These are phyloP conservation scores for Menidia menidia DNA, from an alignment of 2,797 vertebrate genomes.

Conservation along the genomic window DNA sequence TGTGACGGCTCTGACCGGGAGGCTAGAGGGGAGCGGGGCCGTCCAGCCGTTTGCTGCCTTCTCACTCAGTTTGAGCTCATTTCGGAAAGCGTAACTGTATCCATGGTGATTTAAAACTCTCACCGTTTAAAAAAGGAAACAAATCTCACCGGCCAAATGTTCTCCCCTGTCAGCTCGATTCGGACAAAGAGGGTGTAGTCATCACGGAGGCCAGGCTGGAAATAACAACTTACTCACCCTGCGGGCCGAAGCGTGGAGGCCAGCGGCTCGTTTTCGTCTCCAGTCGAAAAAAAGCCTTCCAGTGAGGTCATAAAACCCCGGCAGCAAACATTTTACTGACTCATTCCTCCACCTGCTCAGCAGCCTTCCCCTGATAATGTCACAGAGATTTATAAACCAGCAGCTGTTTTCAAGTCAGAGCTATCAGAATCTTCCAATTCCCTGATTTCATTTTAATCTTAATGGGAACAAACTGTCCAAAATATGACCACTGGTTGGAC, in stretches of 20 bases:
- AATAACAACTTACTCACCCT: constrained; percentile 62
- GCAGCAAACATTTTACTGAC: no score
- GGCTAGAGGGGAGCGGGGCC: constrained; percentile 21
- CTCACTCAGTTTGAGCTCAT: constrained; percentile 44
- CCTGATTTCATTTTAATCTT: no score
- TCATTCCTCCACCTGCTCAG: no score
- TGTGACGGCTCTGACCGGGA: constrained; percentile 11
- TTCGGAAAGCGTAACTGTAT: constrained; percentile 61
- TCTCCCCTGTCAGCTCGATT: constrained; percentile 50
- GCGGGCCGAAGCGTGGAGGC: constrained; percentile 25
- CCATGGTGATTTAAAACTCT: constrained; percentile 50
- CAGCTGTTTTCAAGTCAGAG: no score
- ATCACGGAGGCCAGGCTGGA: constrained; percentile 60
- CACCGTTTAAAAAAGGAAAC: constrained; percentile 67
- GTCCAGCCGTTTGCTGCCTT: constrained; percentile 34
- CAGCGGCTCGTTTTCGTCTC: constrained; percentile 27
- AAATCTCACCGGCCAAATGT: constrained; percentile 62
- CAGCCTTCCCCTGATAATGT: no score
- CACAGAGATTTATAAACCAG: no score
- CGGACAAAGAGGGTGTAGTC: constrained; percentile 52
- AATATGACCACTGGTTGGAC: no score
- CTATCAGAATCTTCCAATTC: no score
- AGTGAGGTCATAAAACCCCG: constrained; percentile 8
- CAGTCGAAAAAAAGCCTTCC: constrained; percentile 13
- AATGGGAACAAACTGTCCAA: no score